Evolutionary conservation across 2,797 vertebrate genomes (phyloP).

Genomic region (Ctenochaetus hawaiiensis): DNA sequence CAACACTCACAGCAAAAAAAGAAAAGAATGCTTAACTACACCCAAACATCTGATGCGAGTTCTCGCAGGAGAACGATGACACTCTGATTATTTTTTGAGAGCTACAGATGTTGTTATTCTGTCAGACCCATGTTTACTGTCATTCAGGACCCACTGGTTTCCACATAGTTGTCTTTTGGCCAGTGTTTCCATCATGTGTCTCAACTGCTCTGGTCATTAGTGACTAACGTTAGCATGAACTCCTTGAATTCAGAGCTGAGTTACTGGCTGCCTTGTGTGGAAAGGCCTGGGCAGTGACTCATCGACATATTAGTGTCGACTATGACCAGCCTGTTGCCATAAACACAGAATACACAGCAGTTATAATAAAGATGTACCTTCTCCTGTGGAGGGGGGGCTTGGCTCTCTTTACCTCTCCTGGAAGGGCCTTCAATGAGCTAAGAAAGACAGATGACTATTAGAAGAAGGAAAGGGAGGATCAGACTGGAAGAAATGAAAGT

Average conservation of each 20-base stretch:
- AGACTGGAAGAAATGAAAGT: not conserved
- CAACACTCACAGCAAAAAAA: not conserved
- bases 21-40: not conserved
- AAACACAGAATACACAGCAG: not conserved
- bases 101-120: not conserved
- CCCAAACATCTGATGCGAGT: not conserved
- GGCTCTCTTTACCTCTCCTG: conserved; percentile 47
- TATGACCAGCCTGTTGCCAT: not conserved
- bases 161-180: not conserved
- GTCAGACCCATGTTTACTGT: not conserved
- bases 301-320: not conserved
- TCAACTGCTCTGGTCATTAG: conserved; percentile 1
- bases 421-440: conserved; percentile 45
- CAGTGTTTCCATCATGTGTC: conserved; percentile 1
- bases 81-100: not conserved
- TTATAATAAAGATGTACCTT: conserved; percentile 54
- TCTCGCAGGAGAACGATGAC: no score
- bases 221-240: conserved; percentile 8
- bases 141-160: not conserved
- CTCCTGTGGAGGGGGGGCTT: conserved; percentile 62
- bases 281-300: conserved; percentile 15
- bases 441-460: conserved; percentile 21
- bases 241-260: not conserved
- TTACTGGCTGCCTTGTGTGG: not conserved
- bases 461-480: no score